These are phyloP conservation scores for Brachionus paranguensis DNA, from an alignment of 1,140 invertebrate species.

Conservation along the genomic window DNA sequence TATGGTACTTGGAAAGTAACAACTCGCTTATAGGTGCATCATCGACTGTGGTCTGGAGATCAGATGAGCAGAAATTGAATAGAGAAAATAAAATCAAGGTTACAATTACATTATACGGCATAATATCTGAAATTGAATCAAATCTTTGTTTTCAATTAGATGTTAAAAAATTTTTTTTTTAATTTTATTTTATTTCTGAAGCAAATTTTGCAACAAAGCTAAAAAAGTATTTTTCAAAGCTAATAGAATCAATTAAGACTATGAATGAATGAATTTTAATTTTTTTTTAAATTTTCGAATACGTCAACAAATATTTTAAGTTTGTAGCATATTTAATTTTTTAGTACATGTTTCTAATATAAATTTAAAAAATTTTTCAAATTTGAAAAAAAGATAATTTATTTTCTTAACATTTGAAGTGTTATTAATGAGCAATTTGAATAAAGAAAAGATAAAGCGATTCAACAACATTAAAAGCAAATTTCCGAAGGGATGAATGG, in stretches of 20 bases:
- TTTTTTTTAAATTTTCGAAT: neutral
- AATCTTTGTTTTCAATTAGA: neutral
- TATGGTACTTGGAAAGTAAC: neutral
- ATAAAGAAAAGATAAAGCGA: too few species aligned
- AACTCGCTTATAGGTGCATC: neutral
- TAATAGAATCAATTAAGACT: neutral
- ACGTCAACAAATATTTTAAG: neutral
- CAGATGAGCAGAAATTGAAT: neutral
- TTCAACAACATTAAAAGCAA: neutral
- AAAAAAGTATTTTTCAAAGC: neutral
- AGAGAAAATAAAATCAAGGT: neutral
- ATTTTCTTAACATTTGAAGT: too few species aligned
- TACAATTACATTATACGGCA: neutral
- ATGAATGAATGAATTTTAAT: neutral
- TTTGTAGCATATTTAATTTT: neutral
- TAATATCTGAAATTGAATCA: neutral
- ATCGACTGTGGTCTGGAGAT: neutral
- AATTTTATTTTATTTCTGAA: too few species aligned
- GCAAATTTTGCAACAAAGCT: too few species aligned
- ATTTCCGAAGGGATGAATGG: too few species aligned
- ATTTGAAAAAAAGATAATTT: neutral
- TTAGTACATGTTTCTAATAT: neutral
- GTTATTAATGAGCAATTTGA: too few species aligned
- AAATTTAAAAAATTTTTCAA: neutral
- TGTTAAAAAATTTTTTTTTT: neutral